These are phyloP conservation scores for Limnephilus marmoratus DNA, from an alignment of 2,888 invertebrate species.

Conservation along the genomic window DNA sequence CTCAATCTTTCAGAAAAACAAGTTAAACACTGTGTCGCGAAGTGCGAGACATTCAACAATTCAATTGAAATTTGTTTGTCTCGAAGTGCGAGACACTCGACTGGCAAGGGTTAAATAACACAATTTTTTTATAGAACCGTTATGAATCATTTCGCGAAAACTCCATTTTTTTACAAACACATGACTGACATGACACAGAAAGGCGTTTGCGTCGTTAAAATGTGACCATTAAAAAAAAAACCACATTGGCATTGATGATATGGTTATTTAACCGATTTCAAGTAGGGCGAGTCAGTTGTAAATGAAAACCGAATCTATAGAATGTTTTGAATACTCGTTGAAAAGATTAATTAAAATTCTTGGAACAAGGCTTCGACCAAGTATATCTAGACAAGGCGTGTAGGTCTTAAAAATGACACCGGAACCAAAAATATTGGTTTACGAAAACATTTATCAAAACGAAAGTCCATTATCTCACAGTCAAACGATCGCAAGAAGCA, in stretches of 20 bases:
- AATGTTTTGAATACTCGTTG: not conserved
- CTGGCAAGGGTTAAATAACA: not conserved
- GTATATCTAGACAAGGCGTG: no score
- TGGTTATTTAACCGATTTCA: not conserved
- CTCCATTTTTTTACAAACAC: not conserved
- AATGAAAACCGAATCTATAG: not conserved
- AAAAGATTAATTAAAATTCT: conserved; percentile 49
- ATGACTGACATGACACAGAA: not conserved
- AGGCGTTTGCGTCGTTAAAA: not conserved
- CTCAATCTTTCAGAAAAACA: not conserved
- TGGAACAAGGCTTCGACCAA: no score
- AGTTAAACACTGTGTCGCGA: not conserved
- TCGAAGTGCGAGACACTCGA: not conserved
- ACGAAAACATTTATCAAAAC: no score
- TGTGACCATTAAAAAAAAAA: not conserved
- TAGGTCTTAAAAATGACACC: no score
- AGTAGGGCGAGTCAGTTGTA: not conserved
- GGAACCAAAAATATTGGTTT: no score
- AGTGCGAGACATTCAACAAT: not conserved
- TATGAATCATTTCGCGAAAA: not conserved
- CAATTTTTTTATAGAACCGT: not conserved
- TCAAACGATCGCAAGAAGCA: no score
- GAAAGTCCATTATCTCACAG: no score
- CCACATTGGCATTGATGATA: not conserved
- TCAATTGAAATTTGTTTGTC: not conserved